Conservation (phyloP, 2,113 vertebrate species). For the Mirounga angustirostris region DNA sequence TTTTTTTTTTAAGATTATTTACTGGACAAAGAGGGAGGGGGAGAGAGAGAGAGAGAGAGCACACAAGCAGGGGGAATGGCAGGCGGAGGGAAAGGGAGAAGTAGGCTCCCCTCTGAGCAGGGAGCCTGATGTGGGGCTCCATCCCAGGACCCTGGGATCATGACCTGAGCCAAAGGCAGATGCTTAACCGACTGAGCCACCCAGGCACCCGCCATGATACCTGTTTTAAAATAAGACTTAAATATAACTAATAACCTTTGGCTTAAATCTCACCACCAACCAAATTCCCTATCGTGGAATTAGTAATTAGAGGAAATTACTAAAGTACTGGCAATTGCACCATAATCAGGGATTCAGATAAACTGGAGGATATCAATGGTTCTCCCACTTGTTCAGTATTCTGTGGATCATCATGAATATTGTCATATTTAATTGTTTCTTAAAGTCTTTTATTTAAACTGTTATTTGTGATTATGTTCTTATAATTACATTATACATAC, state of each 20-base stretch:
- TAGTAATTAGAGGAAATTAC: background rate
- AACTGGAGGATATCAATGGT: background rate
- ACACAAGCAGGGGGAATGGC: background rate
- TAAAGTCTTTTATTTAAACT: slow-evolving; percentile 24
- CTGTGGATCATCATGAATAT: background rate
- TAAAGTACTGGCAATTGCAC: background rate
- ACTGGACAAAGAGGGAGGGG: too few species aligned
- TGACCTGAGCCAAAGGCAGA: background rate
- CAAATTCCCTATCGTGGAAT: background rate
- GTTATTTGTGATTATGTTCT: slow-evolving; percentile 8
- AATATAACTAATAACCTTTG: background rate
- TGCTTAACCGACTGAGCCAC: background rate
- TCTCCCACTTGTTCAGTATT: background rate
- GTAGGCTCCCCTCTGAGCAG: too few species aligned
- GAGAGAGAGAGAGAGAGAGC: too few species aligned
- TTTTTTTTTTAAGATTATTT: too few species aligned
- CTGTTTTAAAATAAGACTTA: background rate
- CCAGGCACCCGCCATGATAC: background rate
- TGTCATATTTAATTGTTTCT: slow-evolving; percentile 8
- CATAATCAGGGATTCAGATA: background rate
- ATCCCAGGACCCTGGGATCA: background rate
- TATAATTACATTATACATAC: background rate
- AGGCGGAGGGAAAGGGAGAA: background rate
- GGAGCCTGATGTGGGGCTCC: background rate
- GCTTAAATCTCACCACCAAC: slow-evolving; percentile 4